Base-by-base conservation (phyloP, 2,113 vertebrate genomes). In the Climacteris rufus region DNA sequence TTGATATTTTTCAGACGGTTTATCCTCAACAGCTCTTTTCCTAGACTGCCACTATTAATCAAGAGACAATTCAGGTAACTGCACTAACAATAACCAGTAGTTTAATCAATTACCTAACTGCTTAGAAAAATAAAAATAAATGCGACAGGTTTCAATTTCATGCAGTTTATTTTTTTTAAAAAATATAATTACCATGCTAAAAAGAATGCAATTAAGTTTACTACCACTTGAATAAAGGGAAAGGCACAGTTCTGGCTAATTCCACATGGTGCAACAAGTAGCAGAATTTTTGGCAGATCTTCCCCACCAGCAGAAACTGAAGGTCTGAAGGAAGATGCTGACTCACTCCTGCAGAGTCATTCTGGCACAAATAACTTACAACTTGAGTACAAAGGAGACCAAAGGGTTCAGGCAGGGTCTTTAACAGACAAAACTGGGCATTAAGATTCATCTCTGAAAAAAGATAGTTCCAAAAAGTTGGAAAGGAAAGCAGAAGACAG, bases 291-390 rank as follows among this genome's bases (percentile, higher is more conserved):
- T 89, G 92, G 90, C 90, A 66, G 82, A 77, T 82, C 60, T 95
- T 84, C 75, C 63, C 54, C 6, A 54, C 59, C 10, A 79, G 65
- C 65, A 91, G 76, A 76, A 50, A 42, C 2, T 49, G 86, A 69
- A 84, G 54, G 54, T 49, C 71, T 94, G 64, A 74, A 66, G 61
- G 69, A 80, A 90, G 92, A 50, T 86, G 93, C 88, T 96, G 93
- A 96, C 82, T 92, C 95, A 95, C 59, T 90, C 39, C 75, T 86
- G 88, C 90, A 86, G 78, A 42, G 28, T 88, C 60, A 37, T 49
- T 77, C 59, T 68, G 85, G 85, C 68, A 95, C 50, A 64, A 71
- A 78, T 44, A 88, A 59, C 28, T 63, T 59, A 59, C 11, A 64
- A 39, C 39, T 52, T 21, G 47, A 80, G 47, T 4, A 25, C n/a